These are phyloP conservation scores for Phataginus tricuspis DNA, from an alignment of 2,797 vertebrate species.

Conservation along the genomic window DNA sequence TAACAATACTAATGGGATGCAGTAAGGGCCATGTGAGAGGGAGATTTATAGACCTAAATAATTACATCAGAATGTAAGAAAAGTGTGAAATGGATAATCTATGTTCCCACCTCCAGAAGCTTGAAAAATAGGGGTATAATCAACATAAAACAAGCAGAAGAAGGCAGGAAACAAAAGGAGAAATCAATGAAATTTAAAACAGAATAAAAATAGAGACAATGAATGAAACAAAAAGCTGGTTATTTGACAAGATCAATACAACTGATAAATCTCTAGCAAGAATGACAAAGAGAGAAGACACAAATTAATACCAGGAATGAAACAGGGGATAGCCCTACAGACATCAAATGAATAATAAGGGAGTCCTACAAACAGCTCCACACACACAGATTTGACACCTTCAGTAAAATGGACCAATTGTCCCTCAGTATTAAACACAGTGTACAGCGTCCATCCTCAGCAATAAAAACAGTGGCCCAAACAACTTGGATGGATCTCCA, in stretches of 20 bases:
- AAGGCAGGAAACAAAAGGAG: not conserved
- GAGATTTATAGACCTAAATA: not conserved
- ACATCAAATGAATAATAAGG: not conserved
- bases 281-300: not conserved
- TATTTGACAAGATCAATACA: slow-evolving; percentile 1
- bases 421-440: not conserved
- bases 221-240: not conserved
- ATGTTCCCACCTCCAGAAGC: not conserved
- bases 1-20: not conserved
- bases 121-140: not conserved
- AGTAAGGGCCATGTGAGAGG: not conserved
- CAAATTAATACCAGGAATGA: not conserved
- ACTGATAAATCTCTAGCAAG: not conserved
- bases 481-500: not conserved
- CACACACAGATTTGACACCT: not conserved
- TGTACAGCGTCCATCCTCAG: not conserved
- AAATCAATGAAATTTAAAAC: not conserved
- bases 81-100: not conserved
- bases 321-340: not conserved
- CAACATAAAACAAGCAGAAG: not conserved
- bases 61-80: slow-evolving; percentile 27
- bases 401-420: not conserved
- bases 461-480: not conserved
- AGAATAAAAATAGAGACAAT: not conserved
- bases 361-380: not conserved